Evolutionary conservation across 2,888 invertebrate species (phyloP).

Genomic region (Drosophila kuntzei): DNA sequence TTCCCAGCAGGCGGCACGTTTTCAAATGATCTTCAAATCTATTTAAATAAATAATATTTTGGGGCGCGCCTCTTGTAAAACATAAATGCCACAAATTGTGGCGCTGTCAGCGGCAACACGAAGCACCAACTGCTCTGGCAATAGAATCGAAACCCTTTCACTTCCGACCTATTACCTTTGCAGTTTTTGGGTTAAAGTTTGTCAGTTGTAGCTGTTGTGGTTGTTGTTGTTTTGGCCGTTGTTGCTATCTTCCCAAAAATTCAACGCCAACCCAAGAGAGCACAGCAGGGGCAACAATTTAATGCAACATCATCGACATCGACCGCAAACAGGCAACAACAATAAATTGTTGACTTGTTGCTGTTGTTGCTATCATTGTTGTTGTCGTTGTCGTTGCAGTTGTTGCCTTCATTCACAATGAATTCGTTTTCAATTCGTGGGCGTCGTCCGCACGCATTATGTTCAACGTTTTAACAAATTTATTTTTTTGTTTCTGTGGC

Average conservation of each 20-base stretch:
- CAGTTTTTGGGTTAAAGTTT: conserved; percentile 72
- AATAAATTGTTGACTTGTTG: conserved; percentile 70
- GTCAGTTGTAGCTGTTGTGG: conserved; percentile 34
- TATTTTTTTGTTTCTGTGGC: conserved; percentile 39
- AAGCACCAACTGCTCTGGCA: conserved; percentile 13
- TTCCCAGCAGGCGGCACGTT: conserved; percentile 11
- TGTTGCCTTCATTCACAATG: conserved; percentile 73
- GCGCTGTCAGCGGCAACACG: conserved; percentile 43
- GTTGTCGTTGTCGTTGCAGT: conserved; percentile 49
- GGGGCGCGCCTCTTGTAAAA: conserved; percentile 36
- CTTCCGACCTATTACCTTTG: conserved; percentile 66
- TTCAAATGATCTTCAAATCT: conserved; percentile 16
- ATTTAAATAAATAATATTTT: conserved; percentile 25
- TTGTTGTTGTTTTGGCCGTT: conserved; percentile 22
- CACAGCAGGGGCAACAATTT: conserved; percentile 62
- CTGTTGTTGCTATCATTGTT: conserved; percentile 32
- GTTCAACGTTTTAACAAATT: conserved; percentile 42
- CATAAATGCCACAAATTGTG: conserved; percentile 47
- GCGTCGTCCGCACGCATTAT: conserved; percentile 72
- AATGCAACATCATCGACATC: conserved; percentile 73
- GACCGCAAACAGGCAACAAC: conserved; percentile 48
- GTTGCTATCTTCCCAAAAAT: conserved; percentile 26
- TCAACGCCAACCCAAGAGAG: conserved; percentile 59
- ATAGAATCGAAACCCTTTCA: conserved; percentile 62
- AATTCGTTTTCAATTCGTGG: conserved; percentile 53